Conservation (phyloP, 2,797 vertebrate species). For the Alcedo atthis region DNA sequence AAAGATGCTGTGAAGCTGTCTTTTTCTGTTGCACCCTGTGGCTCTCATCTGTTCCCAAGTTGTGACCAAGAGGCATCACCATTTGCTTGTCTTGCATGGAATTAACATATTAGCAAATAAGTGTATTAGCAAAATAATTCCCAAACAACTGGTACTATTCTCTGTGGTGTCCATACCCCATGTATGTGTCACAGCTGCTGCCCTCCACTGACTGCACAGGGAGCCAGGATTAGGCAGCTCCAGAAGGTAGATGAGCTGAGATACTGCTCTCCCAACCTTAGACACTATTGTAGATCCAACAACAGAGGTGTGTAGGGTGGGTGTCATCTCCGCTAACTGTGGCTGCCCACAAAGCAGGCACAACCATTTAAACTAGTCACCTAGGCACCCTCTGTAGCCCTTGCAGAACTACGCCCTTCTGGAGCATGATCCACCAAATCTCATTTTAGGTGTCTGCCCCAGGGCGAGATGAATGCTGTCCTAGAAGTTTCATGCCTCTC, state of each 20-base stretch:
- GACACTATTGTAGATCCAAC: not conserved
- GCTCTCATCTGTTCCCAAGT: not conserved
- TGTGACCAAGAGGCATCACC: not conserved
- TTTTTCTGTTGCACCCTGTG: not conserved
- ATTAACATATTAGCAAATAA: not conserved
- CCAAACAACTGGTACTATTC: not conserved
- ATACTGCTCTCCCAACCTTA: not conserved
- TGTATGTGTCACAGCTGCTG: not conserved
- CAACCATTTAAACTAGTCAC: not conserved
- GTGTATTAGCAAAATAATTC: not conserved
- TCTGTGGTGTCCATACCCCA: not conserved
- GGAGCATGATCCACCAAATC: not conserved
- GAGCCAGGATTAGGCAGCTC: not conserved
- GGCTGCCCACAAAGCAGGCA: not conserved
- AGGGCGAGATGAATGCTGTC: not conserved
- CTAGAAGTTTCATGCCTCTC: not conserved
- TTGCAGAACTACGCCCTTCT: not conserved
- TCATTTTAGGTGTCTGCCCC: not conserved
- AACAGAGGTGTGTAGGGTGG: not conserved
- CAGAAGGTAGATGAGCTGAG: not conserved
- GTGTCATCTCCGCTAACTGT: not conserved
- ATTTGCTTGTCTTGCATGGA: not conserved
- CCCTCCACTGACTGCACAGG: not conserved
- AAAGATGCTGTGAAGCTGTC: not conserved
- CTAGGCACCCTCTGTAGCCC: not conserved